These are phyloP conservation scores for Petrosia ficiformis DNA, from an alignment of 37 sponge, comb jelly and placozoan species.

Conservation along the genomic window DNA sequence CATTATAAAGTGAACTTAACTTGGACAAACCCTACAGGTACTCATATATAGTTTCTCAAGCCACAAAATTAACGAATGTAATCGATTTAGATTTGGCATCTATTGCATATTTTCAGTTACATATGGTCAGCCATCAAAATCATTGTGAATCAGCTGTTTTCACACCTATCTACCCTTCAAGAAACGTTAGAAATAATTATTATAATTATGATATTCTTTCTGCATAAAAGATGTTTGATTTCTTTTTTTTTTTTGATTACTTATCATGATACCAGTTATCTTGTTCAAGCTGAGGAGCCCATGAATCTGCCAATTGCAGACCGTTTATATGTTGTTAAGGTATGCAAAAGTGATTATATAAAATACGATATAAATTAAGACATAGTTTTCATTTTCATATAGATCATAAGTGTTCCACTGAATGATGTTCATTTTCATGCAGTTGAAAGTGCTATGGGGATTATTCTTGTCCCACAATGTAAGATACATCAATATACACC, in stretches of 20 bases:
- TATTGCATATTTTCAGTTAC: too few species aligned
- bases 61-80: neutral
- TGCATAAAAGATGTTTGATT: neutral
- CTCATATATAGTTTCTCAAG: neutral
- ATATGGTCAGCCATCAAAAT: too few species aligned
- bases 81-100: neutral
- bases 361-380: neutral
- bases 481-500: neutral
- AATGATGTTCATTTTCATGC: neutral
- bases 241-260: neutral
- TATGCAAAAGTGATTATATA: neutral
- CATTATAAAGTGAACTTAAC: constrained; percentile 24
- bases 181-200: too few species aligned
- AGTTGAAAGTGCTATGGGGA: neutral
- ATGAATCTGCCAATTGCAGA: neutral
- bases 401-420: neutral
- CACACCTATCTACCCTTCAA: too few species aligned
- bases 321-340: neutral
- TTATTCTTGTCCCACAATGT: neutral
- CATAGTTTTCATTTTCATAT: neutral
- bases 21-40: constrained; percentile 37
- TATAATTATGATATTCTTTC: neutral
- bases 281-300: neutral
- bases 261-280: neutral
- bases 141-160: too few species aligned